These are phyloP conservation scores for Ceratoteleas bidentatus DNA, from an alignment of 1,140 invertebrate species.

Conservation along the genomic window DNA sequence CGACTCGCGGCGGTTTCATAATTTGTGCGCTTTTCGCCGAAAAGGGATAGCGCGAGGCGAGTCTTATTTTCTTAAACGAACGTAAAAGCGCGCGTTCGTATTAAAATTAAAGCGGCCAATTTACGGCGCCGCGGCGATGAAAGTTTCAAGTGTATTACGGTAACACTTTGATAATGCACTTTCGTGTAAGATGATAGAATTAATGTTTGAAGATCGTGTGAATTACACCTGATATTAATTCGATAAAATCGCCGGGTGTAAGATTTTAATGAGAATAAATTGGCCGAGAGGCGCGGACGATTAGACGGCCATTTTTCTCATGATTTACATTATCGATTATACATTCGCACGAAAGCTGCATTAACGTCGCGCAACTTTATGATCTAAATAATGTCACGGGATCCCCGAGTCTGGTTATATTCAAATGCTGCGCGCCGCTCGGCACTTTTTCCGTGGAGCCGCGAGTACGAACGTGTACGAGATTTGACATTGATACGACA, in stretches of 20 bases:
- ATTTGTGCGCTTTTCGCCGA: conserved; percentile 36
- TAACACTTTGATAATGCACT: conserved; percentile 35
- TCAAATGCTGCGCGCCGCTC: conserved; percentile 29
- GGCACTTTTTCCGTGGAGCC: conserved; percentile 35
- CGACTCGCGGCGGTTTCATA: conserved; percentile 36
- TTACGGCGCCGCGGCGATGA: conserved; percentile 26
- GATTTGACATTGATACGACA: conserved; percentile 57
- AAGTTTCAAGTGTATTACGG: conserved; percentile 50
- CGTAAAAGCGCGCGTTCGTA: conserved; percentile 28
- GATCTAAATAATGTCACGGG: conserved; percentile 61
- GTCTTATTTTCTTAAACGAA: conserved; percentile 30
- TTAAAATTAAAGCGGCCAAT: conserved; percentile 32
- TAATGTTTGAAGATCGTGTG: conserved; percentile 53
- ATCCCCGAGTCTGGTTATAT: conserved; percentile 50
- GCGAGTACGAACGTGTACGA: conserved; percentile 24
- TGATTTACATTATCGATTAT: conserved; percentile 67
- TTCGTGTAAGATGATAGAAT: conserved; percentile 57
- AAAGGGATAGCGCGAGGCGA: conserved; percentile 32
- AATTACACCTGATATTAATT: conserved; percentile 60
- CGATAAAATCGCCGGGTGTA: conserved; percentile 58
- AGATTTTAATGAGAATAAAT: conserved; percentile 61
- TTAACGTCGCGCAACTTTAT: conserved; percentile 56
- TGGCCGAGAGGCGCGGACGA: conserved; percentile 42
- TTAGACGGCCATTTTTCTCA: conserved; percentile 57
- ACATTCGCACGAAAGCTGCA: conserved; percentile 60